Conservation (phyloP, 2,888 invertebrate species). For the Plagiodera versicolora region DNA sequence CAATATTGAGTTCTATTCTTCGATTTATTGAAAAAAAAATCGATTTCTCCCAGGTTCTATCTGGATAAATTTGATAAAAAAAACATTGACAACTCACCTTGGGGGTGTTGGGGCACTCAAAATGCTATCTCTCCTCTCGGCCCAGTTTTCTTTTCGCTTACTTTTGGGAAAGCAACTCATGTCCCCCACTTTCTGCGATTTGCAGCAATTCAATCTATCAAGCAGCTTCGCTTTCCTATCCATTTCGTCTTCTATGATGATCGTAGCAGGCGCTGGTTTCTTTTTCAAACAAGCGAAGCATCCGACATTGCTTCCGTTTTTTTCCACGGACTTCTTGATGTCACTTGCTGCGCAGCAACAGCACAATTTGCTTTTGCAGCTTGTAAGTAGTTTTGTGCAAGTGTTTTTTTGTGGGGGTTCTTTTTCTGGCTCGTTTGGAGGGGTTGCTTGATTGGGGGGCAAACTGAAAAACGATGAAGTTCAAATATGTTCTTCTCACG, state of each 20-base stretch:
- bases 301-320: conserved; percentile 43
- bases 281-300: conserved; percentile 56
- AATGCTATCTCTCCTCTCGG: conserved; percentile 60
- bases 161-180: conserved; percentile 44
- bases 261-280: conserved; percentile 32
- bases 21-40: no score
- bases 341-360: conserved; percentile 33
- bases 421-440: conserved; percentile 36
- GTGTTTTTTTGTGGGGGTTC: conserved; percentile 38
- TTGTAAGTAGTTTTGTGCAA: conserved; percentile 42
- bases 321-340: conserved; percentile 16
- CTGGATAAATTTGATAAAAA: neutral
- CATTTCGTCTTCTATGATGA: conserved; percentile 52
- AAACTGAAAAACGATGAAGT: conserved; percentile 31
- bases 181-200: conserved; percentile 56
- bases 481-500: neutral
- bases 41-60: no score
- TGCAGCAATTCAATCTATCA: conserved; percentile 50
- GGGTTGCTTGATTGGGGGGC: conserved; percentile 37
- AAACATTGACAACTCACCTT: conserved; percentile 32
- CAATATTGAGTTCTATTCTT: no score
- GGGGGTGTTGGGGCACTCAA: conserved; percentile 57
- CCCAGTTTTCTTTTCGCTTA: conserved; percentile 55
- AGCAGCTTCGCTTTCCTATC: conserved; percentile 46
- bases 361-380: conserved; percentile 42